Evolutionary conservation across 2,113 vertebrate species (phyloP).

Genomic region (Xiphias gladius): DNA sequence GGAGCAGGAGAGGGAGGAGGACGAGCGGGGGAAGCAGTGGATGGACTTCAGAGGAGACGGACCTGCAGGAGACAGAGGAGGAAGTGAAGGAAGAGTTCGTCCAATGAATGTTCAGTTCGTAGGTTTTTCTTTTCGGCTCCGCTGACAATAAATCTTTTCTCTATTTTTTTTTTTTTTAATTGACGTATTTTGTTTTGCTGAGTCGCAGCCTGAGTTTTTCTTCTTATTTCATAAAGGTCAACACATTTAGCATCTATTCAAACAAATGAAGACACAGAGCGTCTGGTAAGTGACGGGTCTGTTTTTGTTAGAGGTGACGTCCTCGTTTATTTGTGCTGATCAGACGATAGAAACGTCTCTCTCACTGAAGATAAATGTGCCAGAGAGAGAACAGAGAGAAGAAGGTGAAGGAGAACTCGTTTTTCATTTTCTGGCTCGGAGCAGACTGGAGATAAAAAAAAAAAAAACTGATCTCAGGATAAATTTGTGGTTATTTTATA

Average conservation of each 20-base stretch:
- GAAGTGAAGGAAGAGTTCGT: too few relatives aligned
- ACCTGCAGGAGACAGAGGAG: constrained; percentile 55
- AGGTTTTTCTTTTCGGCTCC: too few relatives aligned
- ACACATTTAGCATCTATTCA: too few relatives aligned
- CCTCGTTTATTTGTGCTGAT: neutral
- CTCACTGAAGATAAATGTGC: constrained; percentile 10
- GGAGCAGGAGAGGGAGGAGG: constrained; percentile 92
- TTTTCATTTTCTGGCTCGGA: constrained; percentile 1
- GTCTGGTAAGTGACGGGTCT: too few relatives aligned
- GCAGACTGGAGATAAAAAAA: neutral
- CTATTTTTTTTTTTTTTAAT: too few relatives aligned
- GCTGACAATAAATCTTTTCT: too few relatives aligned
- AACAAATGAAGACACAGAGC: too few relatives aligned
- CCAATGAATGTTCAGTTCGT: too few relatives aligned
- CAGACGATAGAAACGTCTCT: constrained; percentile 23
- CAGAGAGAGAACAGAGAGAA: neutral
- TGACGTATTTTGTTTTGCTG: neutral
- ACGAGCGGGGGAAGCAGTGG: constrained; percentile 92
- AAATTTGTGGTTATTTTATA: neutral
- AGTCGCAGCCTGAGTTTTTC: neutral
- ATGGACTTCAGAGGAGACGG: constrained; percentile 90
- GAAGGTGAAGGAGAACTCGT: constrained; percentile 4
- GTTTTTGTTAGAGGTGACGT: neutral
- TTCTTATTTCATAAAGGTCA: neutral
- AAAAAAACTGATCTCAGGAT: neutral